These are phyloP conservation scores for Apostichopus parvimensis DNA, from an alignment of 35 echinoderm and acorn worm species.

Conservation along the genomic window DNA sequence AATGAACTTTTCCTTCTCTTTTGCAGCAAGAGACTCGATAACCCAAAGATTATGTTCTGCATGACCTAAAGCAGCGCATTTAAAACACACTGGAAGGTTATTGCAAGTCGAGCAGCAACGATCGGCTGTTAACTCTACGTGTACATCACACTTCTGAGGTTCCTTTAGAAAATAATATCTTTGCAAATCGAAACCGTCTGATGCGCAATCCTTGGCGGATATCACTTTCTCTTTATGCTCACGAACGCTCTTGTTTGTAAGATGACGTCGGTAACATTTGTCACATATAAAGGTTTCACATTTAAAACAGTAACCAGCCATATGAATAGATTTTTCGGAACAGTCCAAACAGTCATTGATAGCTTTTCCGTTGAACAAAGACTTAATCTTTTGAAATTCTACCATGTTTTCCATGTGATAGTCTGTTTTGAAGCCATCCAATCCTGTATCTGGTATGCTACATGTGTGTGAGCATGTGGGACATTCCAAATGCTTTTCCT, in stretches of 20 bases:
- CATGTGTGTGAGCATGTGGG: neutral
- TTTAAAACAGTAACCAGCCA: neutral
- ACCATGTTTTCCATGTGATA: conserved; percentile 11
- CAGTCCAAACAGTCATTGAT: neutral
- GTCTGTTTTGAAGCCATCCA: conserved; percentile 24
- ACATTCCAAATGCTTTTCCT: neutral
- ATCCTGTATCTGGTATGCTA: neutral
- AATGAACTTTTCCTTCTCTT: neutral
- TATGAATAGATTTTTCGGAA: neutral
- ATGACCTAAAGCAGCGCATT: neutral
- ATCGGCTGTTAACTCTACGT: neutral
- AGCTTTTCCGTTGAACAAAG: neutral
- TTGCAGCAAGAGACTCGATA: neutral
- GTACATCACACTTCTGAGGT: too few species aligned
- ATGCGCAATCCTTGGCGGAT: neutral
- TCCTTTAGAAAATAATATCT: too few species aligned
- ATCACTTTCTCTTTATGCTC: neutral
- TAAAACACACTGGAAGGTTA: neutral
- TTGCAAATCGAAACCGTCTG: too few species aligned
- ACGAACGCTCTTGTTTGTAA: conserved; percentile 7
- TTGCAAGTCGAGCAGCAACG: neutral
- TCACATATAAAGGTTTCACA: neutral
- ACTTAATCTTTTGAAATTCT: neutral
- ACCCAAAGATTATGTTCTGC: neutral
- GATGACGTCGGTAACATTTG: neutral